Evolutionary conservation across 2,797 vertebrate species (phyloP), one percentile per base, ranked within the genome.

Genomic region (Heterohyrax brucei): DNA sequence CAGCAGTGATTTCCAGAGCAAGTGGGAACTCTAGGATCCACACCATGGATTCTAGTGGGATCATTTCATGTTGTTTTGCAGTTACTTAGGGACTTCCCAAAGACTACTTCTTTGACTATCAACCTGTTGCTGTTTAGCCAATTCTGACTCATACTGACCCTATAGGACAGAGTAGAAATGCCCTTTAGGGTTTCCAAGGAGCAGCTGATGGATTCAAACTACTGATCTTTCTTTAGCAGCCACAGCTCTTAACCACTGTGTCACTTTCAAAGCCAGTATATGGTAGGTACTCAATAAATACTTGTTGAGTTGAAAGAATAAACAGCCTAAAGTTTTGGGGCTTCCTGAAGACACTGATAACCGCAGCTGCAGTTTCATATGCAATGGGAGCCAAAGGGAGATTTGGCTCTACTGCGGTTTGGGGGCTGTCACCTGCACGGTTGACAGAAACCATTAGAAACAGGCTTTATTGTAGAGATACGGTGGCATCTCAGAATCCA

Each of bases 271-370:
- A 89, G 22, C 8, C 66, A 84, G 44, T 56, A 79, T 39, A 56
- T 76, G 8, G 44, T 64, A 86, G 16, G 33, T 22, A 16, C 18
- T 30, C 33, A 64, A 50, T 76, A 93, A 93, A 64, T 91, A 89
- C 53, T 93, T 73, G 46, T 81, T 91, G 73, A 85, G 72, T 80
- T 96, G 61, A 50, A 81, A 80, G 83, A 81, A 70, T 22, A 16
- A 90, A 87, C 44, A 84, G 84, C 5, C 10, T 7, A 46, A 76
- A 61, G 26, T 82, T 81, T 10, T 33, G 68, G 73, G 77, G 50
- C 30, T 92, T 90, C 48, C 48, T 89, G 77, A 86, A 73, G n/a
- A 73, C 13, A 33, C 81, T 30, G 44, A 53, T 53, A 33, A 70
- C 33, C 24, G 64, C 48, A 62, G 26, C 68, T 94, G 62, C 44